Evolutionary conservation across 1,140 invertebrate species (phyloP).

Genomic region (Babylonia areolata): DNA sequence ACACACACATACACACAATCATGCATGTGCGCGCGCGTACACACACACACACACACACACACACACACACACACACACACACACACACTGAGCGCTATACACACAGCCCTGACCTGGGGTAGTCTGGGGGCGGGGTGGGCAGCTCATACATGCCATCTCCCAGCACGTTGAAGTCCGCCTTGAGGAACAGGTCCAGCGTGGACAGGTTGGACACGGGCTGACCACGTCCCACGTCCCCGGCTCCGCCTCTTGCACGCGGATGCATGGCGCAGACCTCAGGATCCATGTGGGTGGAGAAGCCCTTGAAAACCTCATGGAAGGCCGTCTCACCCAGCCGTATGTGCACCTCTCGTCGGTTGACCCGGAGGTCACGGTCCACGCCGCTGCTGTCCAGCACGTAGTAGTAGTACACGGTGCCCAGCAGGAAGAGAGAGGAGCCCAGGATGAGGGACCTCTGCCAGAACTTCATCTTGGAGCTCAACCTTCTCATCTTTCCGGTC

Average conservation of each 20-base stretch:
- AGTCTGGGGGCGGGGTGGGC: constrained; percentile 46
- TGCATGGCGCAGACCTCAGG: constrained; percentile 38
- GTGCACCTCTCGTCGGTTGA: constrained; percentile 35
- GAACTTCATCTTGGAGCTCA: constrained; percentile 70
- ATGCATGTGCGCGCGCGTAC: not conserved
- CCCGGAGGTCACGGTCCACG: constrained; percentile 38
- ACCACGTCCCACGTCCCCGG: not conserved
- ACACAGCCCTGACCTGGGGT: constrained; percentile 13
- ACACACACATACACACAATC: not conserved
- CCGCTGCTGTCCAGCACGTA: constrained; percentile 27
- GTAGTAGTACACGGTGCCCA: constrained; percentile 54
- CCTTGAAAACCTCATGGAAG: constrained; percentile 28
- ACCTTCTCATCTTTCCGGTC: too few relatives aligned
- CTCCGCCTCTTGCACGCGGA: not conserved
- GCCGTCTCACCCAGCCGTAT: constrained; percentile 37
- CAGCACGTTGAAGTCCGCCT: constrained; percentile 55
- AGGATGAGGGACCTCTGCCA: constrained; percentile 58
- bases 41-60: constrained; percentile 1
- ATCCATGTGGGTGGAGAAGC: constrained; percentile 36
- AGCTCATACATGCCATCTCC: constrained; percentile 64
- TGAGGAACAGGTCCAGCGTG: constrained; percentile 53
- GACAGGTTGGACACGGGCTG: constrained; percentile 53
- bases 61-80: not conserved
- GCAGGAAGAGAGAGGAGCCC: constrained; percentile 49
- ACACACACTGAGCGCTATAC: not conserved